These are phyloP conservation scores for Pantherophis vulpinus DNA, from an alignment of 2,797 vertebrate species.

Conservation along the genomic window DNA sequence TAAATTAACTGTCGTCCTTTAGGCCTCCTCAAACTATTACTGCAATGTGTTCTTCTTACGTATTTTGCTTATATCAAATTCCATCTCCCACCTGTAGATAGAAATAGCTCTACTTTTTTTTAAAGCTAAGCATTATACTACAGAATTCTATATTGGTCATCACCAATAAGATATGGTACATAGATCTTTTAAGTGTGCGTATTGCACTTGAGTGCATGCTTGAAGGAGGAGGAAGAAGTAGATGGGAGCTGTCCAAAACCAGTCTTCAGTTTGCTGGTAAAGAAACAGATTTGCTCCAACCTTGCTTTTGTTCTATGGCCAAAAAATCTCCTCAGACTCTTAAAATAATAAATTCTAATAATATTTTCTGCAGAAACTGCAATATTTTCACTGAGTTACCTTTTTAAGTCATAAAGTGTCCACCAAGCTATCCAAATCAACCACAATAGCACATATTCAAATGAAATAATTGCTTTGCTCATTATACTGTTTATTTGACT, in stretches of 20 bases:
- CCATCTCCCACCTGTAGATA: neutral
- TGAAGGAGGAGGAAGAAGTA: neutral
- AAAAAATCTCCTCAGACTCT: neutral
- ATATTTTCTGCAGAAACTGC: neutral
- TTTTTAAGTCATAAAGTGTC: neutral
- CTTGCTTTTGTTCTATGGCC: neutral
- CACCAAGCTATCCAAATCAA: neutral
- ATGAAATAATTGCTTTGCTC: constrained; percentile 25
- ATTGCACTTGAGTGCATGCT: neutral
- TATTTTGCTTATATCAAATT: neutral
- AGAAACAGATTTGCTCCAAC: neutral
- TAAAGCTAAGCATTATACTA: neutral
- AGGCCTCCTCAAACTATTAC: neutral
- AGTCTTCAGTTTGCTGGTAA: neutral
- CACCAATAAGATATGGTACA: neutral
- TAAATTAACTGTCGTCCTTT: neutral
- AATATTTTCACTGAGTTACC: neutral
- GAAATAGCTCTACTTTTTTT: neutral
- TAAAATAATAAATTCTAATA: neutral
- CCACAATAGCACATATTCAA: constrained; percentile 5
- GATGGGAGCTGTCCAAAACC: neutral
- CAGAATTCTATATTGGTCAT: neutral
- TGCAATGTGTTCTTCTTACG: neutral
- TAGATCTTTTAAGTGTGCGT: neutral
- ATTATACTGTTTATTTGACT: constrained; percentile 12